Evolutionary conservation across 1,140 invertebrate species (phyloP), one percentile per base, ranked within the genome.

Genomic region (Babylonia areolata): DNA sequence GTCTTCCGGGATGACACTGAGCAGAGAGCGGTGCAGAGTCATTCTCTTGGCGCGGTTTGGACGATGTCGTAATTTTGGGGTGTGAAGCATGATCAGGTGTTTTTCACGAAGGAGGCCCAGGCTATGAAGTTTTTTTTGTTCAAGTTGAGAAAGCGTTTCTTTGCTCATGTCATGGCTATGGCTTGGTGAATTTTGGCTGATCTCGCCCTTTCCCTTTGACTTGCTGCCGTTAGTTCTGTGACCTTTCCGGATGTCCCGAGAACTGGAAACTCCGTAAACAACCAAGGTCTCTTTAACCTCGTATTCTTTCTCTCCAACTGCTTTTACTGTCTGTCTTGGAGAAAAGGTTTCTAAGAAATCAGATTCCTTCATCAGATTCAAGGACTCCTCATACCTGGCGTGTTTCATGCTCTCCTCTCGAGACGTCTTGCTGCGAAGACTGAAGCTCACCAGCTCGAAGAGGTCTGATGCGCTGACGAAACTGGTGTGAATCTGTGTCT

Each of bases 391-490:
- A 81, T 54, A 35, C 83, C 78, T 15, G 86, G 33, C 35, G 51
- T 33, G 6, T 51, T 75, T 46, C 40, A 80, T 58, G 46, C 33
- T 37, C 40, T 84, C 31, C 5, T 23, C 58, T 64, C 58, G 17
- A 54, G 87, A 87, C 3, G 75, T 69, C 51, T 84, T 87, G 46
- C 87, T 89, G 69, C 89, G 75, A 35, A 89, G 80, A 78, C 89
- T 89, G 64, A 87, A 89, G 80, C 88, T 87, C 40, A 89, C 87
- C 23, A 89, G 84, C 58, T 89, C 89, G 37, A 88, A 89, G 20
- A 89, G 82, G 81, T 89, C 89, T 20, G 89, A 87, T 5, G 89
- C 89, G 84, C 89, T 89, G 0, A 89, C 89, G 58, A 89, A 89
- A 81, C 87, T 89, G 28, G 88, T 88, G 64, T 86, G 86, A 51